phyloP scores from a whole-genome alignment of 2,888 invertebrate species.

The Macroteleia sp. region DNA sequence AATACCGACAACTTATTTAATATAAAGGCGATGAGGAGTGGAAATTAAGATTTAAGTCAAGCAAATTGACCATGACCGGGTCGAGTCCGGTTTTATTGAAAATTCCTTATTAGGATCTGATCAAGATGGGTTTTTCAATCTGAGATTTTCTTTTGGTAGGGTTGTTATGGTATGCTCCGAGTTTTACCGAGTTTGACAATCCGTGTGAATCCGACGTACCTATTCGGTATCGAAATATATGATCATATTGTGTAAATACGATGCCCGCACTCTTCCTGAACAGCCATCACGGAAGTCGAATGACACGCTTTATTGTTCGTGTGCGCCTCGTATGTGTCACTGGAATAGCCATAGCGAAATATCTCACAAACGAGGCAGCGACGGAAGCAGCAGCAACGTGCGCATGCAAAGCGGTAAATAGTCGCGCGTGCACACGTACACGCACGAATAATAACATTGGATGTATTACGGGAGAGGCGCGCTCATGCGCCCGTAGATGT shows the following conservation, averaged over 20 bases:
- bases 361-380: conserved; percentile 55
- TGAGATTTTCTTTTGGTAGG: no score
- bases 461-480: conserved; percentile 67
- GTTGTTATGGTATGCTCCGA: no score
- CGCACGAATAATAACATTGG: conserved; percentile 76
- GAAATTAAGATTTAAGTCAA: no score
- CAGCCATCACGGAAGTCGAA: conserved; percentile 56
- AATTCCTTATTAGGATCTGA: no score
- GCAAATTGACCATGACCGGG: no score
- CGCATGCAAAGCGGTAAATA: conserved; percentile 78
- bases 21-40: no score
- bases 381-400: conserved; percentile 62
- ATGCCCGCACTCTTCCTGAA: conserved; percentile 35
- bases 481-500: conserved; percentile 69
- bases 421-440: conserved; percentile 71
- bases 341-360: conserved; percentile 45
- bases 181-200: not conserved
- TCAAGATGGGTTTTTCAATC: no score
- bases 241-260: conserved; percentile 53
- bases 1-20: no score
- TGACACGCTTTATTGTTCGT: conserved; percentile 59
- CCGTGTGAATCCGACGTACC: conserved; percentile 6
- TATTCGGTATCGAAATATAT: conserved; percentile 19
- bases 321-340: conserved; percentile 51
- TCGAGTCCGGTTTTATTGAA: no score